Conservation (phyloP, 2,888 invertebrate species). For the Tineola bisselliella region DNA sequence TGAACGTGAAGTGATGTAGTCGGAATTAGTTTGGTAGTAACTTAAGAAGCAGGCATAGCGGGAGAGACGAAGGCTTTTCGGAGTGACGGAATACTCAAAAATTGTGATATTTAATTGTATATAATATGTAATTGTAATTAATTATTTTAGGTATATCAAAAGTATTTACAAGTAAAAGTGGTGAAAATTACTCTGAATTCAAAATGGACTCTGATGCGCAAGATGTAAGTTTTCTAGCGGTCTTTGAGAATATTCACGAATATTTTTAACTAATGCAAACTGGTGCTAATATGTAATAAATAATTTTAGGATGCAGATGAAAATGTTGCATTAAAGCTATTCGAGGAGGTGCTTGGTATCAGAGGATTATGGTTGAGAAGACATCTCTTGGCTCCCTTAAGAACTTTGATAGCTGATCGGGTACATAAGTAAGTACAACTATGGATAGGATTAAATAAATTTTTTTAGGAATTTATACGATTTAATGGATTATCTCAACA, state of each 20-base stretch:
- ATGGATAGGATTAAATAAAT: too few species aligned
- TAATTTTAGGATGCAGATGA: conserved; percentile 45
- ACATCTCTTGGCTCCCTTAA: conserved; percentile 45
- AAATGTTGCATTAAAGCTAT: conserved; percentile 44
- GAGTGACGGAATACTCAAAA: too few species aligned
- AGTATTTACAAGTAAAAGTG: conserved; percentile 72
- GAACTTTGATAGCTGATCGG: conserved; percentile 53
- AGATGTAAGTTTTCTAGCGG: conserved; percentile 47
- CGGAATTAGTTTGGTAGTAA: too few species aligned
- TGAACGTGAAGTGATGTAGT: neutral
- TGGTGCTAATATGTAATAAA: too few species aligned
- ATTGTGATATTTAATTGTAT: too few species aligned
- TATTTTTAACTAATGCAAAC: too few species aligned
- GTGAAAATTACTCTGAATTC: conserved; percentile 40
- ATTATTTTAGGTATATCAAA: conserved; percentile 69
- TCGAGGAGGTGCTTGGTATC: conserved; percentile 54
- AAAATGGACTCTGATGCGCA: conserved; percentile 49
- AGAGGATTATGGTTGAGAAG: conserved; percentile 52
- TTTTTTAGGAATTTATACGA: too few species aligned
- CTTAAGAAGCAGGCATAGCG: too few species aligned
- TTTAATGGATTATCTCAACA: too few species aligned
- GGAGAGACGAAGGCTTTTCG: too few species aligned
- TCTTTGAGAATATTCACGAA: too few species aligned
- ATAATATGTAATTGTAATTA: too few species aligned
- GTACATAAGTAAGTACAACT: conserved; percentile 41